Conservation (phyloP, 64 coral and sea anemone genomes). For the Dendronephthya gigantea region DNA sequence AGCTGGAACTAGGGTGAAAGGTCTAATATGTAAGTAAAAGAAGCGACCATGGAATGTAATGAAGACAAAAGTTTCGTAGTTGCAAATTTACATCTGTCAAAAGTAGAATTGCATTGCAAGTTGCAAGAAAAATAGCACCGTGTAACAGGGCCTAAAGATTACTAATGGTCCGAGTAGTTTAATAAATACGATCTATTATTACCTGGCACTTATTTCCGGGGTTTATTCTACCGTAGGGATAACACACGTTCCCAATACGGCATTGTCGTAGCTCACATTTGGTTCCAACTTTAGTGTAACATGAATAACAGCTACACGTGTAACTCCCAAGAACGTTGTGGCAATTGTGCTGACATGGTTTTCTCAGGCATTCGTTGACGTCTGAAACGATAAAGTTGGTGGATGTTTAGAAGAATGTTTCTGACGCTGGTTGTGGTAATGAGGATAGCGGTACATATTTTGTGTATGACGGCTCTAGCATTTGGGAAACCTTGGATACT, state of each 20-base stretch:
- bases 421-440: neutral
- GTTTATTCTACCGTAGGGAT: constrained; percentile 49
- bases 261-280: constrained; percentile 61
- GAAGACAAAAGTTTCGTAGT: neutral
- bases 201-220: constrained; percentile 66
- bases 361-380: constrained; percentile 43
- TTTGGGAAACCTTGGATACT: neutral
- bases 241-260: constrained; percentile 42
- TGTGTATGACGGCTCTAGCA: no score
- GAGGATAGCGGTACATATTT: neutral
- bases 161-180: neutral
- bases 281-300: constrained; percentile 63
- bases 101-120: no score
- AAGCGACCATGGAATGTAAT: no score
- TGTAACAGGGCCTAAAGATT: no score
- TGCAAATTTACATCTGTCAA: no score
- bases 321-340: constrained; percentile 59
- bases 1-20: neutral
- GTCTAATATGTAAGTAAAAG: neutral
- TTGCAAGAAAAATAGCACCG: no score
- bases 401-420: no score
- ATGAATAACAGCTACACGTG: constrained; percentile 52
- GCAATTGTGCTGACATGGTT: constrained; percentile 63
- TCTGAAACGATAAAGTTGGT: constrained; percentile 33
- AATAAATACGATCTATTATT: neutral